phyloP scores from a whole-genome alignment of 2,888 invertebrate genomes.

The Drepanosiphum platanoidis region DNA sequence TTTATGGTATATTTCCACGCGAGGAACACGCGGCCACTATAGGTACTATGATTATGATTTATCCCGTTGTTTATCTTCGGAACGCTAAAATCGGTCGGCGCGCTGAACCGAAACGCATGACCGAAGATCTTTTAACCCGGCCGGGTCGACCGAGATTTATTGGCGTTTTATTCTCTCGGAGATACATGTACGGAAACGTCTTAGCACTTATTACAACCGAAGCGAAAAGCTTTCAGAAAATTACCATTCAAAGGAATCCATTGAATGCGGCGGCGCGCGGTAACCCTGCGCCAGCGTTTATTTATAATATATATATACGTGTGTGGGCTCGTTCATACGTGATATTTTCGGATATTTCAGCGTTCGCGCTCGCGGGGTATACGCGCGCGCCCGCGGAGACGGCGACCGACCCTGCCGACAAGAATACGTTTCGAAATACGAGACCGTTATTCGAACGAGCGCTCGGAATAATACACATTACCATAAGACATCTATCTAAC shows the following conservation, averaged over 20 bases:
- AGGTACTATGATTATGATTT: too few relatives aligned
- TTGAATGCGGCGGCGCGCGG: background rate
- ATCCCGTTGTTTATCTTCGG: background rate
- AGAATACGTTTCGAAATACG: background rate
- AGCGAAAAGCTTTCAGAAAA: slow-evolving; percentile 25
- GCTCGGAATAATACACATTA: background rate
- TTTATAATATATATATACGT: background rate
- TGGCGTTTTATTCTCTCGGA: background rate
- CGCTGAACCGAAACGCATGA: too few relatives aligned
- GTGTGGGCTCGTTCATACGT: background rate
- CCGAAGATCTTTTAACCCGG: too few relatives aligned
- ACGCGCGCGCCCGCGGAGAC: too few relatives aligned
- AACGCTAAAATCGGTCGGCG: too few relatives aligned
- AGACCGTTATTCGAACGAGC: background rate
- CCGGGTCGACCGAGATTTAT: background rate
- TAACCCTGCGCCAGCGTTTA: background rate
- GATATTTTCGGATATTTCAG: background rate
- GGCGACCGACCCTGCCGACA: background rate
- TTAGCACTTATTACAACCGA: background rate
- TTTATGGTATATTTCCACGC: too few relatives aligned
- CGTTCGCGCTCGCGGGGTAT: background rate
- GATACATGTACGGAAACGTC: background rate
- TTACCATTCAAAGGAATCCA: slow-evolving; percentile 24
- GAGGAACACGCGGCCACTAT: too few relatives aligned
- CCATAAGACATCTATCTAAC: slow-evolving; percentile 3